Evolutionary conservation across 1,140 invertebrate genomes (phyloP), one percentile per base, ranked within the genome.

Genomic region (Drosophila subpulchrella): DNA sequence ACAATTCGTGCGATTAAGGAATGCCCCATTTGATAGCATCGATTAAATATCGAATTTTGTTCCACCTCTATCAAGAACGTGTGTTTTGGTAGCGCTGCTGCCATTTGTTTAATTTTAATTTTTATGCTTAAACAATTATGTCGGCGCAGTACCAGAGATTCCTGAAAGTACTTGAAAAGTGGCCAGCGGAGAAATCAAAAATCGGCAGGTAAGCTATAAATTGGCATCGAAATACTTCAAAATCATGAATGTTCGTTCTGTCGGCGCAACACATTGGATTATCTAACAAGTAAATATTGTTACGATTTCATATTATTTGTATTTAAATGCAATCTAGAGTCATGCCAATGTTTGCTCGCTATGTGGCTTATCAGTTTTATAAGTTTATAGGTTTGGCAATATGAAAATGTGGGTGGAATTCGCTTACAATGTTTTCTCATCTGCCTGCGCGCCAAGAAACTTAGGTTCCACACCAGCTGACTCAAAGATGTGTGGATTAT

Each of bases 131-230:
- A 48, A 56, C 20, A 46, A 75, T 34, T 70, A 92, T 95, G 95
- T 94, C 94, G 86, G 93, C 93, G 72, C 94, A 93, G 78, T 97
- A 96, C 90, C 96, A 95, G 90, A 94, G 95, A 91, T 96, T 96
- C 92, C 91, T 96, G 20, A 95, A 94, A 93, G 92, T 97, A 65
- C 94, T 97, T 71, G 95, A 97, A 91, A 95, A 95, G 91, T 97
- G 96, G 96, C 96, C 96, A 34, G 73, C 96, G 32, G 96, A 97
- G 92, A 92, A 93, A 76, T 93, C 93, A 12, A 97, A 97, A 94
- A 91, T 92, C 27, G 95, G 95, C 89, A 95, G 95, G 96, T 97
- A 93, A 93, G 91, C 81, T 54, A 56, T 54, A 32, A 32, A 1
- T 34, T 34, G 8, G 8, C 32, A 39, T 48, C 4, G 24, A 20